Base-by-base conservation (phyloP, 23 tunicate species). In the Ciona savignyi region DNA sequence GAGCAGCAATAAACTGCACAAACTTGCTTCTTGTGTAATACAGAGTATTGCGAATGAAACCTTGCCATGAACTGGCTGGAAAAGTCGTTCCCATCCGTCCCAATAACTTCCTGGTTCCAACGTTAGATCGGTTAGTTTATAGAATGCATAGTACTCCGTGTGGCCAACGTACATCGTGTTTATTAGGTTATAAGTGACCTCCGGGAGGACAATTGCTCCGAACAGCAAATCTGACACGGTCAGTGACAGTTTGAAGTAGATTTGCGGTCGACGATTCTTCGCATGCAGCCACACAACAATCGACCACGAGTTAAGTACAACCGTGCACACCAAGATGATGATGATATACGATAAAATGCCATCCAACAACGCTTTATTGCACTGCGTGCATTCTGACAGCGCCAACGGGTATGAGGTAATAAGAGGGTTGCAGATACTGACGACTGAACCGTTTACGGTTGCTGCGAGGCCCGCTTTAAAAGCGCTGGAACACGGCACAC, bases 21-120 rank as follows among this genome's bases (percentile, higher is more conserved):
- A 25, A 81, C 85, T 81, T 30, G 85, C 73, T 33, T 77, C 78
- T 65, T 81, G 85, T 1, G 85, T 62, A 24, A 81, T 49, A 25
- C 49, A 72, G 26, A 73, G 27, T 11, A 81, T 72, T 1, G 76
- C 35, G 31, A 35, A 68, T 4, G 78, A 33, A 42, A 81, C 65
- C 4, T 49, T 62, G 30, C 22, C 24, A 63, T 81, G 78, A 4
- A 4, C 34, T 1, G 85, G 73, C 6, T 51, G 22, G 34, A 81
- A 81, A 1, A 71, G 64, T 1, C 32, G 61, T 32, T 27, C 73
- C 85, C 85, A 81, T 26, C 67, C 66, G 1, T 4, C 4, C 42
- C 48, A 32, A 28, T 71, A 81, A 11, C 35, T 71, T 2, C 63
- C 67, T 0, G n/a, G 25, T 24, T 72, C 22, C 21, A 11, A 1